A percentile compares a stretch with the other conserved stretches of the same genome.
Evolutionary conservation across 2,797 vertebrate species (phyloP).

Genomic region (Poeciliopsis infans): DNA sequence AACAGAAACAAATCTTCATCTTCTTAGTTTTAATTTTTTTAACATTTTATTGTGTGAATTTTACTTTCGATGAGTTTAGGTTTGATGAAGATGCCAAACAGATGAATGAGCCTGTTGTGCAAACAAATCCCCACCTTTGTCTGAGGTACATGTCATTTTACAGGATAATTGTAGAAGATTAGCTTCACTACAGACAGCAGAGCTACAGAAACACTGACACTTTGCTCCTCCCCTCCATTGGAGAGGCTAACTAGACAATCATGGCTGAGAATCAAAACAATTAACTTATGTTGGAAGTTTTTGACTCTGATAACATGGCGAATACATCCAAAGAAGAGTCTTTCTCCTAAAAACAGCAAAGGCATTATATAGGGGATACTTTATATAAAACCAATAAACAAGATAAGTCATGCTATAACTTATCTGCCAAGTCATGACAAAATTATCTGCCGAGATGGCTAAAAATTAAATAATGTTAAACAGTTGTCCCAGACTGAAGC

Average conservation of each 20-base stretch:
- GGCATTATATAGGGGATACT: not conserved
- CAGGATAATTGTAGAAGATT: not conserved
- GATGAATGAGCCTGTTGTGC: not conserved
- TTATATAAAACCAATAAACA: not conserved
- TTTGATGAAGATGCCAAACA: not conserved
- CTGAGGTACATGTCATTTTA: not conserved
- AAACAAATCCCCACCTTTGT: not conserved
- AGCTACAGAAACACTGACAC: not conserved
- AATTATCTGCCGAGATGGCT: not conserved
- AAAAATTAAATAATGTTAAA: not conserved
- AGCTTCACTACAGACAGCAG: not conserved
- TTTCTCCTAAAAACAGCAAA: not conserved
- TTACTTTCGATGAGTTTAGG: not conserved
- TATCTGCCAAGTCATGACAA: not conserved
- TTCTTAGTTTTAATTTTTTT: no score
- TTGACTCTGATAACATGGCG: not conserved
- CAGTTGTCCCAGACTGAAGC: not conserved
- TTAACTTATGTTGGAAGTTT: not conserved
- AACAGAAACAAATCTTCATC: not conserved
- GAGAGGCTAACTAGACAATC: not conserved
- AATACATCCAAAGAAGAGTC: not conserved
- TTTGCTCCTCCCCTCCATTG: not conserved
- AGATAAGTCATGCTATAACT: not conserved
- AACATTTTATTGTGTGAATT: not conserved
- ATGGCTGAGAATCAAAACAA: not conserved